phyloP scores from a whole-genome alignment of 2,888 invertebrate species.

The Lottia gigantea region DNA sequence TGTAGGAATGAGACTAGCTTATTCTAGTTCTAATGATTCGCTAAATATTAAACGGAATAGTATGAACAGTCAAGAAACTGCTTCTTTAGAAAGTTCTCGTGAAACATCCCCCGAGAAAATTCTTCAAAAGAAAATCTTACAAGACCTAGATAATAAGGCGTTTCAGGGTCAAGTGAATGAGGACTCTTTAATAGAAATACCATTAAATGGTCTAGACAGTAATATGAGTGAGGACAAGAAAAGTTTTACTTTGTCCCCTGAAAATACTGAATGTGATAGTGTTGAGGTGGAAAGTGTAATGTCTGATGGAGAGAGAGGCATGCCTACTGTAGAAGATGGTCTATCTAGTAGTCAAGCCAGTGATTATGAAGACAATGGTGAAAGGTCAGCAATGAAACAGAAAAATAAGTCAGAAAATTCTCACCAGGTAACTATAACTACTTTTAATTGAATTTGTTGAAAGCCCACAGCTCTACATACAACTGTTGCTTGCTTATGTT shows the following conservation, averaged over 20 bases:
- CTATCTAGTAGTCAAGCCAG: constrained; percentile 93
- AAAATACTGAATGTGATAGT: constrained; percentile 92
- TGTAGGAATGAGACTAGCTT: constrained; percentile 79
- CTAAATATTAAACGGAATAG: constrained; percentile 45
- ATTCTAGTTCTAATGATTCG: constrained; percentile 61
- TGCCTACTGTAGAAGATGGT: constrained; percentile 94
- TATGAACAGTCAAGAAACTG: constrained; percentile 39
- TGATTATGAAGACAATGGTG: constrained; percentile 77
- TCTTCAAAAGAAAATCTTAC: constrained; percentile 41
- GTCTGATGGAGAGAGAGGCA: constrained; percentile 68
- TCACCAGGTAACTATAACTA: too few species aligned
- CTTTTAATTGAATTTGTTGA: too few species aligned
- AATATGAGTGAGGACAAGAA: constrained; percentile 74
- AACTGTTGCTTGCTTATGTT: too few species aligned
- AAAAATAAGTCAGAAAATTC: too few species aligned
- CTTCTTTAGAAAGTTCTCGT: constrained; percentile 45
- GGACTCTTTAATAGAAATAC: constrained; percentile 64
- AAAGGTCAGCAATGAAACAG: too few species aligned
- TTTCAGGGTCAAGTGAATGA: constrained; percentile 55
- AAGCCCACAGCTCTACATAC: too few species aligned
- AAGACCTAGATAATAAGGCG: constrained; percentile 29
- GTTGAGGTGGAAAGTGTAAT: constrained; percentile 81
- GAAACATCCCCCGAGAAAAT: constrained; percentile 57
- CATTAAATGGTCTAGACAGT: constrained; percentile 68
- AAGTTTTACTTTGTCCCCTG: constrained; percentile 90